Evolutionary conservation across 2,113 vertebrate genomes (phyloP).

Genomic region (Dendropsophus ebraccatus): DNA sequence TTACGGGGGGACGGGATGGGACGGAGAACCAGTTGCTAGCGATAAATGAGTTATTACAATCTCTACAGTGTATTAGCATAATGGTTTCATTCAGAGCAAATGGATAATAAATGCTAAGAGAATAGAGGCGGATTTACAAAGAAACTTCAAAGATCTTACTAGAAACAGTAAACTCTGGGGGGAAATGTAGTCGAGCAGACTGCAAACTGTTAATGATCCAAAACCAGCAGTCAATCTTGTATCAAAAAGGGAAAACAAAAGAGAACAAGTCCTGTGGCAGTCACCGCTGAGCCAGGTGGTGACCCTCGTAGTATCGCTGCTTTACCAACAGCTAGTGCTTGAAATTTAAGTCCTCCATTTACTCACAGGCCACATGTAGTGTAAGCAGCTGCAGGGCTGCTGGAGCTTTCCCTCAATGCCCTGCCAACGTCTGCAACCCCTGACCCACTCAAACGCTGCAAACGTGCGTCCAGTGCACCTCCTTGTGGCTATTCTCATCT

Average conservation of each 20-base stretch:
- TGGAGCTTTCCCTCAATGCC: conserved; percentile 49
- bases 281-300: conserved; percentile 47
- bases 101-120: conserved; percentile 1
- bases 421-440: conserved; percentile 42
- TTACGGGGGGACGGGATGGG: not conserved
- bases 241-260: conserved; percentile 44
- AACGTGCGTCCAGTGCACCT: conserved; percentile 3
- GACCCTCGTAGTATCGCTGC: conserved; percentile 30
- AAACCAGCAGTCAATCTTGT: conserved; percentile 39
- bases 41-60: not conserved
- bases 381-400: conserved; percentile 43
- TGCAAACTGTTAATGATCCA: conserved; percentile 55
- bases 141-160: conserved; percentile 34
- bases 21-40: not conserved
- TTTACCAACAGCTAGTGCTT: conserved; percentile 47
- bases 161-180: conserved; percentile 22
- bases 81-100: not conserved
- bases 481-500: not conserved
- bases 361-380: conserved; percentile 46
- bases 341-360: conserved; percentile 28
- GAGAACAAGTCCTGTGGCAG: conserved; percentile 41
- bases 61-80: not conserved
- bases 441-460: not conserved
- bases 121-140: conserved; percentile 19
- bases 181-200: conserved; percentile 36